Conservation (phyloP, 2,113 vertebrate genomes). For the Crotalus helleri region DNA sequence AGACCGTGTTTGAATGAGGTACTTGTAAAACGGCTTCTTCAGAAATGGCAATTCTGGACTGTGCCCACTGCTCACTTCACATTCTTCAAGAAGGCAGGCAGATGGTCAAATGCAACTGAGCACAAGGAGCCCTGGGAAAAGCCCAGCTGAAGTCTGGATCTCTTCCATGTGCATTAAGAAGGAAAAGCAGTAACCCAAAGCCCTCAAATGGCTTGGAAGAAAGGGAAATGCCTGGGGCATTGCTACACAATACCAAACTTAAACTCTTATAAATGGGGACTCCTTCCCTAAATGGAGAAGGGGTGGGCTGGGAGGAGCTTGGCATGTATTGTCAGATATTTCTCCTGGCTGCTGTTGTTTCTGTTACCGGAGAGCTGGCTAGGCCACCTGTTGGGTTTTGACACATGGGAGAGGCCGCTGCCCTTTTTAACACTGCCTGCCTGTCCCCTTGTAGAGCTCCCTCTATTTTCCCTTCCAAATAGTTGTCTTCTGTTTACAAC, state of each 20-base stretch:
- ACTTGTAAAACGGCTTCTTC: neutral
- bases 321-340: neutral
- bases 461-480: conserved; percentile 24
- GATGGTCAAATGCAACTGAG: neutral
- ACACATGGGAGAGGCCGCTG: conserved; percentile 43
- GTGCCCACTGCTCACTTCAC: neutral
- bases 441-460: conserved; percentile 14
- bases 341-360: neutral
- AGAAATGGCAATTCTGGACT: neutral
- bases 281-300: neutral
- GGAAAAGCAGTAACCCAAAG: neutral
- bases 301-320: neutral
- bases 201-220: rapidly evolving
- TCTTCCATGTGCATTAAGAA: rapidly evolving
- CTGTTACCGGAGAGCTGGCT: neutral
- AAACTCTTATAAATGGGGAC: neutral
- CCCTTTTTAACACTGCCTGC: conserved; percentile 57
- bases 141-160: rapidly evolving
- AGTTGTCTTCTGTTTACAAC: conserved; percentile 60
- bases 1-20: neutral
- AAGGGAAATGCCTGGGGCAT: rapidly evolving
- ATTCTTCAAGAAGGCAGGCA: neutral
- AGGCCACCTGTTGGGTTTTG: conserved; percentile 58
- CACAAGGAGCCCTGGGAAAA: neutral
- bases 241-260: neutral